phyloP scores from a whole-genome alignment of 2,797 vertebrate species.

The Rhinichthys osculus region DNA sequence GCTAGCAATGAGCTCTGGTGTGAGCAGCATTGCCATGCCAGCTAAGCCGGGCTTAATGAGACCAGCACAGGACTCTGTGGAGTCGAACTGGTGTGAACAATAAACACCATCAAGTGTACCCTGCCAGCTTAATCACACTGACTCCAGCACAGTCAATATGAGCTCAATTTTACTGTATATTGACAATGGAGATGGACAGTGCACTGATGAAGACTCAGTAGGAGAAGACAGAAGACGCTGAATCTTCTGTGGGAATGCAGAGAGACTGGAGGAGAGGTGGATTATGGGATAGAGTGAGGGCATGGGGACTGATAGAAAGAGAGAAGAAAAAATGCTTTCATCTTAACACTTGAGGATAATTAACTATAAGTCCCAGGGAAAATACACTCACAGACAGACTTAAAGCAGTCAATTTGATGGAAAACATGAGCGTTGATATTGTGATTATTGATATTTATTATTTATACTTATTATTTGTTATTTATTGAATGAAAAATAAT shows the following conservation, averaged over 20 bases:
- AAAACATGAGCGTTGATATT: not conserved
- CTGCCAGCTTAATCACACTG: conserved; percentile 20
- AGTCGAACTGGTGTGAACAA: conserved; percentile 51
- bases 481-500: not conserved
- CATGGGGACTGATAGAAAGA: not conserved
- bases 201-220: not conserved
- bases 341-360: not conserved
- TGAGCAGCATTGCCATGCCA: conserved; percentile 52
- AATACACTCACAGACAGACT: conserved; percentile 25
- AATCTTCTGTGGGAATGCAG: conserved; percentile 39
- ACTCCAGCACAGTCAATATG: conserved; percentile 28
- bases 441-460: conserved; percentile 58
- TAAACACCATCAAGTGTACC: conserved; percentile 38
- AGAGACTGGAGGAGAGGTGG: conserved; percentile 5
- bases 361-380: conserved; percentile 6
- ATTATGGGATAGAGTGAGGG: conserved; percentile 26
- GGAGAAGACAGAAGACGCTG: not conserved
- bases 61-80: conserved; percentile 24
- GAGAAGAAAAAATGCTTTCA: not conserved
- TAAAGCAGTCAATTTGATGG: not conserved
- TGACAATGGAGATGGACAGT: conserved; percentile 34
- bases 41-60: conserved; percentile 62
- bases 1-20: conserved; percentile 55
- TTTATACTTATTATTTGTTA: conserved; percentile 54
- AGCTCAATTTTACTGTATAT: conserved; percentile 33